Base-by-base conservation (phyloP, 2,113 vertebrate genomes). In the Corythoichthys haematopterus region DNA sequence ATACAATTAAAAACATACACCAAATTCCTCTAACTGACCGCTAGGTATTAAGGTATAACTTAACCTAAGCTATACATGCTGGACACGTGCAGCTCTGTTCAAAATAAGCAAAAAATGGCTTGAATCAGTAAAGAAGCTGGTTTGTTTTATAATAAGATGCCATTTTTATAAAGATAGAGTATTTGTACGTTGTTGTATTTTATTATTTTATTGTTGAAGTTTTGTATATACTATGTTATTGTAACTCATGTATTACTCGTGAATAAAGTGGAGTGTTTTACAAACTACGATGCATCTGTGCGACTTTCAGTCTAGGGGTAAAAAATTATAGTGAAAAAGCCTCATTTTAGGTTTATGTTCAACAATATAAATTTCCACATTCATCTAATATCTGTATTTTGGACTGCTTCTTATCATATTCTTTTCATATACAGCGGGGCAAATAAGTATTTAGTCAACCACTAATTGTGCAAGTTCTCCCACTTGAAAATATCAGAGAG, bases 211-310 rank as follows among this genome's bases (percentile, higher is more conserved):
- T 56, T 75, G 70, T 81, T 71, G 52, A 81, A 7, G 72, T 81
- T 88, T 88, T 91, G 87, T 91, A 90, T 79, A 91, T 91, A 88
- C 56, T 82, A 62, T 43, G 40, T 43, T 80, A 65, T 74, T 53
- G 64, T 85, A 83, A 80, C 66, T 69, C 75, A 79, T 84, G 77
- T 80, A 78, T 82, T 75, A 83, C 65, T 76, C 58, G 69, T 83
- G 68, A 88, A 88, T 90, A 90, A 90, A 92, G 35, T 77, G 76
- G 70, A 79, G 69, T 78, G 68, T 88, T 83, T 84, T 86, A 74
- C 72, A 76, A 35, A 69, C 48, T 15, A 64, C 33, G 64, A 71
- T 63, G 65, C 36, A 4, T 61, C 10, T 56, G 28, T 4, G 3
- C 45, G 7, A 6, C 51, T 74, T 70, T 62, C 50, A 28, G 55